These are phyloP conservation scores for Phalacrocorax brasilianus DNA, from an alignment of 2,113 vertebrate species.

Conservation along the genomic window DNA sequence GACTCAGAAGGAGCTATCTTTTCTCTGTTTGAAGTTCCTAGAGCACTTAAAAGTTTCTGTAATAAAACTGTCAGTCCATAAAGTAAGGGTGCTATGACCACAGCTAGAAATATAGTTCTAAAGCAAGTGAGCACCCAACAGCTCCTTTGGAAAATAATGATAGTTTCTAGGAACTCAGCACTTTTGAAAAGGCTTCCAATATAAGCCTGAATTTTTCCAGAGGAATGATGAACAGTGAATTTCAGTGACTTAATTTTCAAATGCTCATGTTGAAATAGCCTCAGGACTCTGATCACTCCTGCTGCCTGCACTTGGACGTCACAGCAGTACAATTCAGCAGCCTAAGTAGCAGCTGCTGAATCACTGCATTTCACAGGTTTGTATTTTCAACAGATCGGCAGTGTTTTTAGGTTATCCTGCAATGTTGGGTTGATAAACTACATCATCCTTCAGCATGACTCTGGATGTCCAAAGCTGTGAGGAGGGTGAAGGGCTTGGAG, in stretches of 20 bases:
- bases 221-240: constrained; percentile 8
- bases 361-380: not conserved
- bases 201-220: not conserved
- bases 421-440: not conserved
- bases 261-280: not conserved
- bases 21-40: not conserved
- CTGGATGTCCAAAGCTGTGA: not conserved
- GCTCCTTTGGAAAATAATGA: not conserved
- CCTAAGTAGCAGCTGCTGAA: not conserved
- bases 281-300: not conserved
- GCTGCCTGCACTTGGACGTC: not conserved
- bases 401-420: not conserved
- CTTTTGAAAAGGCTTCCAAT: not conserved
- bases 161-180: not conserved
- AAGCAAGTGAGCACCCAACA: not conserved
- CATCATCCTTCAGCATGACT: not conserved
- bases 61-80: not conserved
- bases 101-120: not conserved
- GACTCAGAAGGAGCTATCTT: not conserved
- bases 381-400: not conserved
- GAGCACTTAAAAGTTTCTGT: not conserved
- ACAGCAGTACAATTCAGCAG: not conserved
- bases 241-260: not conserved
- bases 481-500: not conserved
- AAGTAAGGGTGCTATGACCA: not conserved